Base-by-base conservation (phyloP, 2,888 invertebrate genomes). In the Rhynchonema sp. region DNA sequence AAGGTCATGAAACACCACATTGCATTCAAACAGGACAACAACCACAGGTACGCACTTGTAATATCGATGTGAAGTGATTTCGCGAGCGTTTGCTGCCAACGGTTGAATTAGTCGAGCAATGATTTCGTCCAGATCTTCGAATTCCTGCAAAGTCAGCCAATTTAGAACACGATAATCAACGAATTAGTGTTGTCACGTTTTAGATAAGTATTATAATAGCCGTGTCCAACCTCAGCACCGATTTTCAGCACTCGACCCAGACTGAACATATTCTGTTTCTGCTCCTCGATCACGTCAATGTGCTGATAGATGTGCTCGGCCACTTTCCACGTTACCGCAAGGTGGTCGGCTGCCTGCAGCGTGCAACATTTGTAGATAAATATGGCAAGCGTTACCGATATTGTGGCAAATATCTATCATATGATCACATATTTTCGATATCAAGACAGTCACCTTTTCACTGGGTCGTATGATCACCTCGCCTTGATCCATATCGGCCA, bases 251-350 rank as follows among this genome's bases (percentile, higher is more conserved):
- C 82, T 69, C 82, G 82, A 58, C 96, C 96, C 65, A 98, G 78
- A 60, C 91, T 90, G 74, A 94, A 98, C 0, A 87, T 85, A 73
- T 96, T 94, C 71, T 88, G 86, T 77, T 98, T 98, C 22, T 89
- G 89, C 72, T 91, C 87, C 75, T 98, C 98, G 56, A 84, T 80
- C 0, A 98, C 84, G 73, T 94, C 94, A 62, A 99, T 89, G 72
- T 99, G 96, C 73, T 94, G 92, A 72, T 87, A 87, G 65, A 98
- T 85, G 28, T 84, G 84, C 57, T 92, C 87, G 0, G 87, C 82
- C 1, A 98, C 91, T 76, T 99, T 99, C 98, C 98, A 99, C 0
- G 96, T 96, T 1, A 92, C 89, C 0, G 96, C 96, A 64, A 99
- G 77, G 75, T 92, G 92, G 74, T 96, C 89, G 0, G 85, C 82